phyloP scores from a whole-genome alignment of 2,888 invertebrate genomes.

The Dryocosmus kuriphilus region DNA sequence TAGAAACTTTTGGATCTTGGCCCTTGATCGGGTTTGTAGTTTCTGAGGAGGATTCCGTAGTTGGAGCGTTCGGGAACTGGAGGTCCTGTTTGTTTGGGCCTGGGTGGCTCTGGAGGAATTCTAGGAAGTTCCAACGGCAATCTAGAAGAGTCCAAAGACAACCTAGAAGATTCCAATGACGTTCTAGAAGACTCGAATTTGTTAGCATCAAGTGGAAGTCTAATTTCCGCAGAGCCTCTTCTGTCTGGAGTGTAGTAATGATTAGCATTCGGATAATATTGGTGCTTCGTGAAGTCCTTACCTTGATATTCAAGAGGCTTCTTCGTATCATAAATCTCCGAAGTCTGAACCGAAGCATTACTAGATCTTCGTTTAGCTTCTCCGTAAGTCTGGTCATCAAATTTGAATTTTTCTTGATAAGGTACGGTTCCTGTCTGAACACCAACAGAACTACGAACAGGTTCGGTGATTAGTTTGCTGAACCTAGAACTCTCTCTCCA shows the following conservation, averaged over 20 bases:
- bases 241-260: background rate
- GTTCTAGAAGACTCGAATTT: background rate
- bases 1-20: slow-evolving; percentile 23
- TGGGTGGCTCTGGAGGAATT: background rate
- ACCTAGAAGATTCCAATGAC: background rate
- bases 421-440: background rate
- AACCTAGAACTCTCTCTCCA: slow-evolving; percentile 17
- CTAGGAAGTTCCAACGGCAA: background rate
- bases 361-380: slow-evolving; percentile 9
- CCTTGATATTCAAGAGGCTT: background rate
- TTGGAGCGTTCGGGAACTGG: slow-evolving; percentile 23
- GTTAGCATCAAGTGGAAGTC: background rate
- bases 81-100: slow-evolving; percentile 6
- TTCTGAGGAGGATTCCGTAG: slow-evolving; percentile 11
- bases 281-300: background rate
- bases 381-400: background rate
- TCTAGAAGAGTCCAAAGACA: background rate
- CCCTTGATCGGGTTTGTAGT: slow-evolving; percentile 5
- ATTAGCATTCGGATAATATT: slow-evolving; percentile 28
- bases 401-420: slow-evolving; percentile 11
- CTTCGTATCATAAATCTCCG: slow-evolving; percentile 7
- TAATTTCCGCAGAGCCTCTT: background rate
- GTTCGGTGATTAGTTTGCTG: slow-evolving; percentile 18
- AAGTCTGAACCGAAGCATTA: slow-evolving; percentile 64
- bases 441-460: slow-evolving; percentile 23